Conservation (phyloP, 2,113 vertebrate species). For the Melanerpes formicivorus region DNA sequence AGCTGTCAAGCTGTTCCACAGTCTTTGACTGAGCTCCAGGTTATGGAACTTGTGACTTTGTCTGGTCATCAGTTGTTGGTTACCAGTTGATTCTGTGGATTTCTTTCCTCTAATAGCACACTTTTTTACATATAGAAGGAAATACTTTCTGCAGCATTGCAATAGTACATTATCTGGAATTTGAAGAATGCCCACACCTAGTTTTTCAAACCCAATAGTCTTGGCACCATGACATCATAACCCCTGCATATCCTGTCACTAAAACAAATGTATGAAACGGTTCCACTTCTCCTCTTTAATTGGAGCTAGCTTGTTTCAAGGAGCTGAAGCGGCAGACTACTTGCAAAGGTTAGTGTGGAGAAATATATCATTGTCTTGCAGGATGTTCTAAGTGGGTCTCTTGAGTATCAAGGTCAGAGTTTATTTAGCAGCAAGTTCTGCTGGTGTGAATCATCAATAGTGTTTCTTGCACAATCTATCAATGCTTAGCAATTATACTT, state of each 20-base stretch:
- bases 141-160: slow-evolving; percentile 21
- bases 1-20: no score
- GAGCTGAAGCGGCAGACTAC: slow-evolving; percentile 44
- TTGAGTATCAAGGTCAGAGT: slow-evolving; percentile 64
- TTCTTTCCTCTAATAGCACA: neutral
- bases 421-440: slow-evolving; percentile 66
- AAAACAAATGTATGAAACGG: slow-evolving; percentile 60
- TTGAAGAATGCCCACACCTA: neutral
- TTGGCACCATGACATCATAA: slow-evolving; percentile 56
- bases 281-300: slow-evolving; percentile 67
- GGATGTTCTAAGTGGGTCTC: slow-evolving; percentile 64
- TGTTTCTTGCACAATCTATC: slow-evolving; percentile 51
- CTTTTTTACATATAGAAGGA: neutral
- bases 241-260: slow-evolving; percentile 39
- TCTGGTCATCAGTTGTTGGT: no score
- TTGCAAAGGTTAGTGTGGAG: slow-evolving; percentile 61
- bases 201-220: slow-evolving; percentile 37
- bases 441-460: slow-evolving; percentile 60
- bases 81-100: no score
- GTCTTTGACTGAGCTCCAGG: no score
- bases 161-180: neutral
- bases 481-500: slow-evolving; percentile 51
- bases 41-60: no score
- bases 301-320: slow-evolving; percentile 66
- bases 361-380: slow-evolving; percentile 69